Base-by-base conservation (phyloP, 1,140 invertebrate species). In the Lepidurus couesii region DNA sequence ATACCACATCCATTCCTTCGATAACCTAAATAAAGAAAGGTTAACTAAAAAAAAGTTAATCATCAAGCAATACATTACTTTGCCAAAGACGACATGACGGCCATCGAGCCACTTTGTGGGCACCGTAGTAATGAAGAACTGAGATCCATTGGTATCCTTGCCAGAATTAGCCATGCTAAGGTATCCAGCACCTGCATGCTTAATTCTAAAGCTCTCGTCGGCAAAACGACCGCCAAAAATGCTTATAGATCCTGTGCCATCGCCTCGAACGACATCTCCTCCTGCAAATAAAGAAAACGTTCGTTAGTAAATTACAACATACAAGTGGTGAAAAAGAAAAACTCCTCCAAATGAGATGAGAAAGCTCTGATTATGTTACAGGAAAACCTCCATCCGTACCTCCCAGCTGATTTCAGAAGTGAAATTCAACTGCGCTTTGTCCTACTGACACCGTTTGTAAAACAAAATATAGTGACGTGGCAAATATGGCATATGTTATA, bases 131-230 rank as follows among this genome's bases (percentile, higher is more conserved):
- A 99, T 95, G 85, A 98, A 97, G 85, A 99, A 99, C 84, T 98
- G 97, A 82, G 95, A 98, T 43, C 97, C 96, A 85, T 91, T 90
- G 44, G 89, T 89, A 82, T 90, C 87, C 75, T 86, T 88, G 85
- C 92, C 94, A 85, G 91, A 90, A 87, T 99, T 99, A 0, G 97
- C 97, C 97, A 99, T 99, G 65, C 94, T 95, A 9, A 99, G 85
- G 86, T 95, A 94, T 44, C 97, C 97, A 11, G 96, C 89, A 11
- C 90, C 90, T 80, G 90, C 91, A 83, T 98, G 96, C 83, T 94
- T 92, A 11, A 97, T 88, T 76, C 91, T 91, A 84, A 98, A 94
- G 84, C 96, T 96, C 86, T 99, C 98, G 86, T 99, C 97, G 45
- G 92, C 88, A 85, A 99, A 99, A 81, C 90, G 90, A 78, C 93